Evolutionary conservation across 2,888 invertebrate genomes (phyloP), one percentile per base, ranked within the genome.

Genomic region (Tribolium freemani): DNA sequence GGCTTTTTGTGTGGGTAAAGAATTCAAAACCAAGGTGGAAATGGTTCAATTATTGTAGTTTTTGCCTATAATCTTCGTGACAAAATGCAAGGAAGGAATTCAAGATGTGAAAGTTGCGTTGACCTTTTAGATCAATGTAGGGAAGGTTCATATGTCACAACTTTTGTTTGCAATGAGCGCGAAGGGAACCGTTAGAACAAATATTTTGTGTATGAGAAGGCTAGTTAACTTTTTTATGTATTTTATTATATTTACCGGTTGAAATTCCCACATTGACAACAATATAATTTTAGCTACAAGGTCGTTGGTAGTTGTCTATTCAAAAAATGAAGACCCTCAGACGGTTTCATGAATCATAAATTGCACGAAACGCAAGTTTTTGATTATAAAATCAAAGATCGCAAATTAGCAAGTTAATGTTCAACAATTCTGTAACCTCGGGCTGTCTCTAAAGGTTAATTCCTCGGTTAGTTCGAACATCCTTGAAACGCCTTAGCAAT

Each of bases 61-160:
- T 63, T 67, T 63, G 45, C 46, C 31, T 51, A 63, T 51, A 71
- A 53, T 60, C 38, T 51, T 54, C 68, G 71, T 71, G 66, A 61
- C 67, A 60, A 70, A 70, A 69, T 69, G 66, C 66, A 72, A 57
- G 54, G 61, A 66, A 73, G 75, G 80, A 81, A 81, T 81, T 79
- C 64, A 73, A 75, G 45, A 30, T 77, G 81, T 81, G 81, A 81
- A 81, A 81, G 81, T 80, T 75, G 81, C 78, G 78, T 73, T 80
- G 78, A 81, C 81, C 80, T 81, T 81, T 80, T 72, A 58, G 53
- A 73, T 75, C 58, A 75, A 60, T 69, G 21, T 11, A 13, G 48
- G 61, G n/a, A 50, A 51, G 11, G 48, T 30, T 51, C 53, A 54
- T 60, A 3, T 26, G 26, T 26, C 26, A 26, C 26, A 26, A 26